Evolutionary conservation across 2,113 vertebrate genomes (phyloP).

Genomic region (Orcinus orca): DNA sequence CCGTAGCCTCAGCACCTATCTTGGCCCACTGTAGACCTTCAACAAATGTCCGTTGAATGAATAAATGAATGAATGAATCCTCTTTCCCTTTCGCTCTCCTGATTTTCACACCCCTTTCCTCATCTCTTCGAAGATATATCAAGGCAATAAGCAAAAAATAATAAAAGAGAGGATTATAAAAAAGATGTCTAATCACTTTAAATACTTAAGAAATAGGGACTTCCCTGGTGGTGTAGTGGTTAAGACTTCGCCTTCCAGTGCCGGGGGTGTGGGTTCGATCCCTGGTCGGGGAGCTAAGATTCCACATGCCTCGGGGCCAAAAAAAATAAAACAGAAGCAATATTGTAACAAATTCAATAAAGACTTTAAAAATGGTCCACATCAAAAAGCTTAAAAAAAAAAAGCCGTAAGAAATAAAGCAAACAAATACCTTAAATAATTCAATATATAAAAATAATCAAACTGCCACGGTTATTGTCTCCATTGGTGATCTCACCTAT

Average conservation of each 20-base stretch:
- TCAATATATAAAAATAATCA: slow-evolving; percentile 32
- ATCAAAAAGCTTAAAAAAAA: too few species aligned
- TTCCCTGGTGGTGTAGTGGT: too few species aligned
- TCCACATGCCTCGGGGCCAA: too few species aligned
- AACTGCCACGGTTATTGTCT: background rate
- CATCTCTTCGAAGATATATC: background rate
- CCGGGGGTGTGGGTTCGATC: too few species aligned
- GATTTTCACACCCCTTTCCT: background rate
- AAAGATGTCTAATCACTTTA: background rate
- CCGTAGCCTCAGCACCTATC: background rate
- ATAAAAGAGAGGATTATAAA: background rate
- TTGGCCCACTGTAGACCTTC: background rate
- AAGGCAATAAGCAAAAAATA: background rate
- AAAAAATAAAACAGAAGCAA: too few species aligned
- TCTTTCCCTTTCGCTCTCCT: background rate
- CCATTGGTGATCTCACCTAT: background rate
- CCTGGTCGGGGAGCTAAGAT: too few species aligned
- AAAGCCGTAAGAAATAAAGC: background rate
- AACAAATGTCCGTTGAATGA: background rate
- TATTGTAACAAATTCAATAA: too few species aligned
- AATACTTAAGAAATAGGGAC: background rate
- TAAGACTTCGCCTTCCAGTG: too few species aligned
- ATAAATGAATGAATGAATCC: background rate
- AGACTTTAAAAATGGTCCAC: too few species aligned
- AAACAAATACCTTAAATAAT: background rate